Evolutionary conservation across 2,888 invertebrate genomes (phyloP).

Genomic region (Pseudococcus viburni): DNA sequence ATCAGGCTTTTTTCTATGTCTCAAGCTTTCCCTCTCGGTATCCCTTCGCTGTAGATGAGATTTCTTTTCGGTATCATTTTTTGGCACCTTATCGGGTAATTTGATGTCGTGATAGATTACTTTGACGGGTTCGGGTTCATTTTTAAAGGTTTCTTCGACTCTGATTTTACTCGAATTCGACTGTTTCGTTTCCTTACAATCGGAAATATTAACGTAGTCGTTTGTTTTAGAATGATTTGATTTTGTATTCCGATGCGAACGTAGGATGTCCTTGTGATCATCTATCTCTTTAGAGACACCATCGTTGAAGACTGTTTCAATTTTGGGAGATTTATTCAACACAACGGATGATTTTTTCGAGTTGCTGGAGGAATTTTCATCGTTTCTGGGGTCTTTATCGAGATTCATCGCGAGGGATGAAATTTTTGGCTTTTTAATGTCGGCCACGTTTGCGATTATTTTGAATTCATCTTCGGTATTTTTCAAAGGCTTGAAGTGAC

Average conservation of each 20-base stretch:
- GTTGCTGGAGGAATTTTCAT: background rate
- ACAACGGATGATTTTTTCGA: constrained; percentile 32
- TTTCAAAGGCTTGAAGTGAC: constrained; percentile 53
- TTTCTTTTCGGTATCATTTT: background rate
- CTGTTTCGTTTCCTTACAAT: background rate
- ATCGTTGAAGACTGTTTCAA: background rate
- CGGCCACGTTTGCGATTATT: constrained; percentile 9
- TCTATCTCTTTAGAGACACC: background rate
- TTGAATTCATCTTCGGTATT: constrained; percentile 46
- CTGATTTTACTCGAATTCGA: background rate
- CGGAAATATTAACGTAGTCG: background rate
- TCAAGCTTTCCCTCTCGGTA: background rate
- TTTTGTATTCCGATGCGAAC: background rate
- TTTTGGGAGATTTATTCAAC: constrained; percentile 28
- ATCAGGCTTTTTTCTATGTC: background rate
- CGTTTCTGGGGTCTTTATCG: background rate
- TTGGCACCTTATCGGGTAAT: background rate
- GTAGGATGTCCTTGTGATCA: background rate
- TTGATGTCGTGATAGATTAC: constrained; percentile 51
- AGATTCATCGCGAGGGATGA: constrained; percentile 9
- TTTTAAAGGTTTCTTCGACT: background rate
- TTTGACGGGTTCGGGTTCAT: background rate
- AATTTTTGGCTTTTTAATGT: constrained; percentile 57
- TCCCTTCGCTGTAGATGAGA: background rate
- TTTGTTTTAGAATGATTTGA: background rate